These are phyloP conservation scores for Drosophila ambigua DNA, from an alignment of 1,140 invertebrate species.

Conservation along the genomic window DNA sequence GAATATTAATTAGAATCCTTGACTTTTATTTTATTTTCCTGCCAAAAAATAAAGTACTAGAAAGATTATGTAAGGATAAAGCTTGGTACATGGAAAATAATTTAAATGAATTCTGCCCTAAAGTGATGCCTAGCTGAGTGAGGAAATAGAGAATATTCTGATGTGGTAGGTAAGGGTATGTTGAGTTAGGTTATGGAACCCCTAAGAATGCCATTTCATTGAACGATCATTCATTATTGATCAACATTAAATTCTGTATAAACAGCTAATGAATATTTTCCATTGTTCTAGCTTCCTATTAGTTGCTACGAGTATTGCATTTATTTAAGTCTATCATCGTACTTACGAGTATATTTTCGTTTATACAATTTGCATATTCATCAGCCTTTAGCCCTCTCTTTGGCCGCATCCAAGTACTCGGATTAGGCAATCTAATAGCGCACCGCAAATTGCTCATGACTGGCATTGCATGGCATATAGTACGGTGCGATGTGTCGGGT, in stretches of 20 bases:
- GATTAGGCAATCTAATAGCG: constrained; percentile 34
- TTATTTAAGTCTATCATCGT: not conserved
- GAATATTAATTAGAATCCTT: no score
- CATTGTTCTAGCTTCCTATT: constrained; percentile 12
- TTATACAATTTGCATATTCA: constrained; percentile 27
- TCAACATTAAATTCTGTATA: constrained; percentile 14
- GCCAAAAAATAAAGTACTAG: no score
- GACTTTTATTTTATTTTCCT: no score
- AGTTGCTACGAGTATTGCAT: not conserved
- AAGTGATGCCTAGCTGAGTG: no score
- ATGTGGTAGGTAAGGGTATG: no score
- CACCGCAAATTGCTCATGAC: constrained; percentile 45
- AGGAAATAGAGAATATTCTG: no score
- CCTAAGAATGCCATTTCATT: no score
- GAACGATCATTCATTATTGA: not conserved
- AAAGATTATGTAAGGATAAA: no score
- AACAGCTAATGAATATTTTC: not conserved
- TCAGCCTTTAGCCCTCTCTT: not conserved
- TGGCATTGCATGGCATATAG: constrained; percentile 11
- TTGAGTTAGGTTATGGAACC: no score
- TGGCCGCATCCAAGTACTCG: constrained; percentile 4
- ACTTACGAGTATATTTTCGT: not conserved
- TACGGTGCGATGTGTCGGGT: constrained; percentile 7
- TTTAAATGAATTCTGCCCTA: no score
- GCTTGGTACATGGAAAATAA: no score